A percentile compares a stretch with the other conserved stretches of the same genome.
Conservation (phyloP, 2,888 invertebrate genomes). For the Danaus chrysippus region DNA sequence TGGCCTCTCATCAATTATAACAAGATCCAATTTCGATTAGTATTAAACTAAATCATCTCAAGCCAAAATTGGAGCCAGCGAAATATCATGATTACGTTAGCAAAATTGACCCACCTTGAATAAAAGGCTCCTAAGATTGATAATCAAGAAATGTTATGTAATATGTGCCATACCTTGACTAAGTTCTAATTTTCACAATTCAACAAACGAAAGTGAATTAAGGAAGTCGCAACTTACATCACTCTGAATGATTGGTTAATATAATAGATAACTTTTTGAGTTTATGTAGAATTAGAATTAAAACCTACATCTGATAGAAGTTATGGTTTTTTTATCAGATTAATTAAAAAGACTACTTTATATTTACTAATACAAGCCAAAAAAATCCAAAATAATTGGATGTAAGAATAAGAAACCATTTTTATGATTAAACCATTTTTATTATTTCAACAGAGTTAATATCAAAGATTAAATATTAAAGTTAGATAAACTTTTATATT, state of each 20-base stretch:
- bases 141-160: conserved; percentile 30
- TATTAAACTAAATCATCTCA: neutral
- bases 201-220: conserved; percentile 2
- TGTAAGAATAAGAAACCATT: too few species aligned
- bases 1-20: neutral
- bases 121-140: conserved; percentile 32
- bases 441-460: too few species aligned
- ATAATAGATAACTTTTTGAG: neutral
- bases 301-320: too few species aligned
- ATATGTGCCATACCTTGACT: conserved; percentile 36
- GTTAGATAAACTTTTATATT: too few species aligned
- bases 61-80: conserved; percentile 22
- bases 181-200: conserved; percentile 25
- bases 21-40: conserved; percentile 16
- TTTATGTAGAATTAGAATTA: too few species aligned
- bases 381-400: too few species aligned
- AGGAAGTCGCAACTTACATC: neutral
- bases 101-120: conserved; percentile 34
- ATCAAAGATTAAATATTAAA: too few species aligned
- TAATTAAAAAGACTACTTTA: too few species aligned
- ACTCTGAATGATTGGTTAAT: neutral
- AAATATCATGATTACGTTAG: conserved; percentile 35
- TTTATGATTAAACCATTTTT: too few species aligned
- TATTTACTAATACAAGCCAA: too few species aligned
- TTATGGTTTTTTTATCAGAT: too few species aligned